Conservation (phyloP, 2,888 invertebrate species). For the Ferrisia virgata region DNA sequence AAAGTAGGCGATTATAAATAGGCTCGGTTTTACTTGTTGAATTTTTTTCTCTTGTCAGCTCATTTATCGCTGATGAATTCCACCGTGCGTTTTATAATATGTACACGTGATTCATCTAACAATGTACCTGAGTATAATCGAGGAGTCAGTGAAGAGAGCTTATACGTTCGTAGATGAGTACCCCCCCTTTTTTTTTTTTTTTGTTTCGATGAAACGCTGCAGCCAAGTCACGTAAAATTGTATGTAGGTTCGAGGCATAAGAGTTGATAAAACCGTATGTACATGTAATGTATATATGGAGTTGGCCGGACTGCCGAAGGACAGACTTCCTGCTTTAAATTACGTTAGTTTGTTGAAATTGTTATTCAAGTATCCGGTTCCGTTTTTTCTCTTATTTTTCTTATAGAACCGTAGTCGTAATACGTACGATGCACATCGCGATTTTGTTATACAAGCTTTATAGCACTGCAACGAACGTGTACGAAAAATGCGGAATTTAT, state of each 20-base stretch:
- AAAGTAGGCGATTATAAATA: not conserved
- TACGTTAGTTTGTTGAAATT: constrained; percentile 26
- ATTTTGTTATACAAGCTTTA: constrained; percentile 4
- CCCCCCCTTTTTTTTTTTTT: not conserved
- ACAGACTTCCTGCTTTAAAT: constrained; percentile 26
- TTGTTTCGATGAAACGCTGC: not conserved
- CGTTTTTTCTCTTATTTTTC: not conserved
- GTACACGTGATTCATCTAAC: not conserved
- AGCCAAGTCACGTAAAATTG: constrained; percentile 10
- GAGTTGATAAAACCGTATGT: not conserved
- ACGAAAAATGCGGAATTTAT: constrained; percentile 8
- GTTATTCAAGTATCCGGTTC: constrained; percentile 27
- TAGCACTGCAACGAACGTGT: not conserved
- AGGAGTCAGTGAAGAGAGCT: not conserved
- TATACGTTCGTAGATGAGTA: not conserved
- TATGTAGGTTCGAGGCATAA: not conserved
- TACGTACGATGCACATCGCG: not conserved
- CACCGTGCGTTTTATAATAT: not conserved
- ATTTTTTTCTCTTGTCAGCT: not conserved
- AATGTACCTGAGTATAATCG: not conserved
- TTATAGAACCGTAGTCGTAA: not conserved
- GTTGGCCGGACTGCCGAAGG: constrained; percentile 7
- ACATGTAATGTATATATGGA: not conserved
- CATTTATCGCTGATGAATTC: not conserved
- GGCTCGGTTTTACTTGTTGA: not conserved